Percentiles rank a stretch among this genome's conserved stretches.
Evolutionary conservation across 2,888 invertebrate genomes (phyloP).

Genomic region (Cacoxenus indagator): DNA sequence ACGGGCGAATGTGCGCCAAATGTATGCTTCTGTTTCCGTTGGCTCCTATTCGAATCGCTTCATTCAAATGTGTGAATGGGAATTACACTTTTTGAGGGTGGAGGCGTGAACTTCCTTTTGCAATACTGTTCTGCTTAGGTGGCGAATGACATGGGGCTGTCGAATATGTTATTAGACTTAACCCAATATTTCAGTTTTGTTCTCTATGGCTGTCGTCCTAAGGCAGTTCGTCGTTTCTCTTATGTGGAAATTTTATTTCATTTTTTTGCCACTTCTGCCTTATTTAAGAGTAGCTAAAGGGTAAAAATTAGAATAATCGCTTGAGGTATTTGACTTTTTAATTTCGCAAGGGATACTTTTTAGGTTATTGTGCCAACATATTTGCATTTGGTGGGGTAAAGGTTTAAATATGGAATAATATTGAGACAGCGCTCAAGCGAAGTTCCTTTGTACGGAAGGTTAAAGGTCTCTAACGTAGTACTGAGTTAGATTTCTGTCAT

Average conservation of each 20-base stretch:
- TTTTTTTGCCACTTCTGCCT: too few species aligned
- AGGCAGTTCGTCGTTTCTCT: not conserved
- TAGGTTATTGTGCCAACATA: not conserved
- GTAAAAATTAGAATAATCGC: conserved; percentile 61
- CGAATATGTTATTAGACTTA: conserved; percentile 50
- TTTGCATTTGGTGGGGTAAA: not conserved
- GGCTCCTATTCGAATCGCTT: not conserved
- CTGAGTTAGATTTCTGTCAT: too few species aligned
- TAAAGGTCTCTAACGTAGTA: too few species aligned
- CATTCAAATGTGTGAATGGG: conserved; percentile 9
- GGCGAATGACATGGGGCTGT: conserved; percentile 55
- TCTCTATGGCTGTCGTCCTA: not conserved
- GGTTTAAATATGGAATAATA: not conserved
- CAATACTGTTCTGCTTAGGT: conserved; percentile 43
- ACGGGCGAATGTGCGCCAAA: conserved; percentile 23
- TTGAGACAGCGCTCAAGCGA: too few species aligned
- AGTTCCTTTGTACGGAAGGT: too few species aligned
- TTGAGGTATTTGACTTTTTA: conserved; percentile 48
- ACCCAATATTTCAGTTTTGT: conserved; percentile 21
- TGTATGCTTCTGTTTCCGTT: not conserved
- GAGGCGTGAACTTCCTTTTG: too few species aligned
- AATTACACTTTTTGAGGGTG: conserved; percentile 11
- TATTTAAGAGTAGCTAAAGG: not conserved
- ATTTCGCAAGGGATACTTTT: conserved; percentile 25
- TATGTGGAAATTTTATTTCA: not conserved